Conservation (phyloP, 35 echinoderm and acorn worm species). For the Nesometra sesokonis region DNA sequence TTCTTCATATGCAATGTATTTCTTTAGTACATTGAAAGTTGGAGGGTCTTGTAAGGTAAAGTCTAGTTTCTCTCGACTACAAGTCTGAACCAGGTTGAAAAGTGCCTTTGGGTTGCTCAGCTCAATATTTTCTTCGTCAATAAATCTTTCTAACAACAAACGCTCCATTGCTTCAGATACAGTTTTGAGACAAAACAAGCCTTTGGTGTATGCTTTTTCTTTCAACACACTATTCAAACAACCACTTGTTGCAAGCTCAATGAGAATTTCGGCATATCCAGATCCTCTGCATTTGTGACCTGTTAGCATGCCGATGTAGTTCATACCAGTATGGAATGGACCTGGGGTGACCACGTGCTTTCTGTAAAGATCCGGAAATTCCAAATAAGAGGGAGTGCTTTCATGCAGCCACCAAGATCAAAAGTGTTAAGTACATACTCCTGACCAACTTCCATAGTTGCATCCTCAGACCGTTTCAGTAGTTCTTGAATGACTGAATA, state of each 20-base stretch:
- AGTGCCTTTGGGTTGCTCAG: background rate
- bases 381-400: background rate
- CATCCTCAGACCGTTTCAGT: background rate
- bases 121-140: background rate
- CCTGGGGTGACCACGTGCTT: background rate
- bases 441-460: background rate
- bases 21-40: background rate
- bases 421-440: background rate
- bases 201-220: conserved; percentile 41
- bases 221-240: conserved; percentile 30
- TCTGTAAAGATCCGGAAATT: background rate
- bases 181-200: conserved; percentile 7
- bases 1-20: conserved; percentile 19
- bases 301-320: conserved; percentile 36
- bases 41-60: background rate
- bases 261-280: conserved; percentile 34
- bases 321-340: conserved; percentile 9
- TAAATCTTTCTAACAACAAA: background rate
- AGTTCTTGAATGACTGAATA: background rate
- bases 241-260: conserved; percentile 32
- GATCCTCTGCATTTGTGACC: conserved; percentile 41
- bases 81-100: background rate
- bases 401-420: background rate
- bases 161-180: background rate
- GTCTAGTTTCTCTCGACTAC: background rate